These are phyloP conservation scores for Charina bottae DNA, from an alignment of 2,113 vertebrate genomes.

Conservation along the genomic window DNA sequence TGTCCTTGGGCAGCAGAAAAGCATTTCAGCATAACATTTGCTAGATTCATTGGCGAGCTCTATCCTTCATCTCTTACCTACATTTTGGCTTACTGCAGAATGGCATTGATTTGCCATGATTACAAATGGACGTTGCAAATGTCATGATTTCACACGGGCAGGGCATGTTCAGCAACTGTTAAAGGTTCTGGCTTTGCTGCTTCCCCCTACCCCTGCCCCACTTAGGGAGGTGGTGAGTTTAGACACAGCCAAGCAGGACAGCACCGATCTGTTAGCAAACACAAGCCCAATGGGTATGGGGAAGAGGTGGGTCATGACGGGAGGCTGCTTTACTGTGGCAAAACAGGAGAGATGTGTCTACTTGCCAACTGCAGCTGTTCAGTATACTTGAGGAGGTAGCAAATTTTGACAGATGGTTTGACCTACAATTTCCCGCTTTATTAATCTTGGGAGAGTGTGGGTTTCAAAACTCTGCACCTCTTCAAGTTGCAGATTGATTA, in stretches of 20 bases:
- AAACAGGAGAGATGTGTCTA: too few species aligned
- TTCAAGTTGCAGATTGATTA: not conserved
- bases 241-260: too few species aligned
- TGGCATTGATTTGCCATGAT: not conserved
- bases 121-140: not conserved
- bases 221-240: too few species aligned
- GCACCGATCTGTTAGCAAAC: too few species aligned
- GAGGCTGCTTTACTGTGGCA: too few species aligned
- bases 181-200: not conserved
- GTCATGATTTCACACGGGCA: not conserved
- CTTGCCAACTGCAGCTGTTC: too few species aligned
- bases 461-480: not conserved
- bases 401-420: too few species aligned
- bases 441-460: too few species aligned
- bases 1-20: not conserved
- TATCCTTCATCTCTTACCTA: not conserved
- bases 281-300: too few species aligned
- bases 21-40: not conserved
- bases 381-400: too few species aligned
- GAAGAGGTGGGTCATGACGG: too few species aligned
- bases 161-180: not conserved
- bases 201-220: not conserved
- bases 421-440: too few species aligned
- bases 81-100: not conserved
- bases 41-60: not conserved